Evolutionary conservation across 2,888 invertebrate genomes (phyloP).

Genomic region (Chymomyza procnemis): DNA sequence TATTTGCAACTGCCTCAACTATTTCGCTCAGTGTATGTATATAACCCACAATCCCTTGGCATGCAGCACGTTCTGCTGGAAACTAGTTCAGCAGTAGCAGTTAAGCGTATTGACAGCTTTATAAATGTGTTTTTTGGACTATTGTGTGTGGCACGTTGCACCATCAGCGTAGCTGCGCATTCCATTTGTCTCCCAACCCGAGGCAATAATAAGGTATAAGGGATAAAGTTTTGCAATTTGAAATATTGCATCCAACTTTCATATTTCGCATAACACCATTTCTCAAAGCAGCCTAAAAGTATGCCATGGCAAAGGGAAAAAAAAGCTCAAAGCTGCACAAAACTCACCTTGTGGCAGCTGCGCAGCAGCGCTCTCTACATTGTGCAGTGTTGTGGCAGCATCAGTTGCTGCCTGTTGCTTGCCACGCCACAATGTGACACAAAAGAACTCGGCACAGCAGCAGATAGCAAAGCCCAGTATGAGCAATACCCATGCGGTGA

Average conservation of each 20-base stretch:
- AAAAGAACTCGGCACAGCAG: slow-evolving; percentile 75
- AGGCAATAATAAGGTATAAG: background rate
- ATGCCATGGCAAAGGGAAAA: slow-evolving; percentile 32
- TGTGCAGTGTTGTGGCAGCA: slow-evolving; percentile 28
- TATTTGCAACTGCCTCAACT: no score
- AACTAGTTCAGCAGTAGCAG: slow-evolving; percentile 62
- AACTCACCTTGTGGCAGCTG: slow-evolving; percentile 52
- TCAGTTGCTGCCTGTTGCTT: slow-evolving; percentile 49
- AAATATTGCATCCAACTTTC: slow-evolving; percentile 36
- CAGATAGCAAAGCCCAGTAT: slow-evolving; percentile 74
- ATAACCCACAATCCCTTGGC: background rate
- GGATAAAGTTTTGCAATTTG: slow-evolving; percentile 15
- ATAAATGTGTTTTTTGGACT: slow-evolving; percentile 48
- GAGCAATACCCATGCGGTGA: slow-evolving; percentile 74
- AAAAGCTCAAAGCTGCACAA: slow-evolving; percentile 22
- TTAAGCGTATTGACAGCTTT: slow-evolving; percentile 60
- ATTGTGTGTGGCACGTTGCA: background rate
- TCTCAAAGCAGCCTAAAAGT: slow-evolving; percentile 52
- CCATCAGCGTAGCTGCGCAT: background rate
- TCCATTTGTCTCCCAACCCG: background rate
- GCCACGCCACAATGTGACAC: slow-evolving; percentile 60
- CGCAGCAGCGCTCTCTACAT: slow-evolving; percentile 27
- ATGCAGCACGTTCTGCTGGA: slow-evolving; percentile 15
- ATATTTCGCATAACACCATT: slow-evolving; percentile 31
- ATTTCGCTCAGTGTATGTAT: no score